These are phyloP conservation scores for Cerastis leucographa DNA, from an alignment of 2,888 invertebrate species.

Conservation along the genomic window DNA sequence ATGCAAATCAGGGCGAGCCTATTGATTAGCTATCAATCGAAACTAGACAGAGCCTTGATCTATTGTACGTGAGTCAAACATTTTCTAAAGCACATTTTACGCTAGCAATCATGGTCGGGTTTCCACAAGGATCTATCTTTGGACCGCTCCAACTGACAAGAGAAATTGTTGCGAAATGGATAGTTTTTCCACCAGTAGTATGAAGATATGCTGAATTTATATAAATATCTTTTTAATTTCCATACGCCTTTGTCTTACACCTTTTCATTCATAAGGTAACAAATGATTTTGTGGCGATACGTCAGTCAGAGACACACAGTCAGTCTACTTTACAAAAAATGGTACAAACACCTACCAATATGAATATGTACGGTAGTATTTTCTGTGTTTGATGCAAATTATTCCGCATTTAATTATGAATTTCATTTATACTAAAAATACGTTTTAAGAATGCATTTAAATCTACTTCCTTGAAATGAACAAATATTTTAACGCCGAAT, in stretches of 20 bases:
- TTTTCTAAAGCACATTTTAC: not conserved
- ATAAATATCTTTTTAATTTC: not conserved
- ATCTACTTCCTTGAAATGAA: not conserved
- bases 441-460: not conserved
- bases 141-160: not conserved
- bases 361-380: not conserved
- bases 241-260: not conserved
- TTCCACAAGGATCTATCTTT: conserved; percentile 8
- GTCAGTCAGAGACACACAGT: not conserved
- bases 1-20: not conserved
- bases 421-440: not conserved
- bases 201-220: not conserved
- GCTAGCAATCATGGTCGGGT: not conserved
- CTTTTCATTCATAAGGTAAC: not conserved
- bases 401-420: not conserved
- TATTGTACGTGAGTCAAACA: not conserved
- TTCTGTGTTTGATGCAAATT: not conserved
- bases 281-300: not conserved
- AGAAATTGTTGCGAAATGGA: not conserved
- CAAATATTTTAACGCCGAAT: not conserved
- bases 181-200: not conserved
- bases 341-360: not conserved
- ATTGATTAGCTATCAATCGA: not conserved
- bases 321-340: not conserved
- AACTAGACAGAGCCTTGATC: no score